Evolutionary conservation across 2,113 vertebrate genomes (phyloP).

Genomic region (Nymphicus hollandicus): DNA sequence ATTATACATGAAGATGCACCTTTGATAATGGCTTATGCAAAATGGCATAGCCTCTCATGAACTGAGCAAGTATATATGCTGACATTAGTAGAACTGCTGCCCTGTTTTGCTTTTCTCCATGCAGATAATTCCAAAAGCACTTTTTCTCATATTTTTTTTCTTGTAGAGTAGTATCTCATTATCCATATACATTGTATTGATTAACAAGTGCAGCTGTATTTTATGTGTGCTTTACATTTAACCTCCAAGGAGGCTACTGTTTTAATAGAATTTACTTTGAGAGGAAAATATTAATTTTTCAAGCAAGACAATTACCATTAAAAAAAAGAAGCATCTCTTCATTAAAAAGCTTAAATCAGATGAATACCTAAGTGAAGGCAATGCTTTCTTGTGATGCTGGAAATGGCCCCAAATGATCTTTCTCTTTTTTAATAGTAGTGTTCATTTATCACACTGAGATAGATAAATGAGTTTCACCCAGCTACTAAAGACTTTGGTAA

Average conservation of each 20-base stretch:
- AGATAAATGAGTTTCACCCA: neutral
- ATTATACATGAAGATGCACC: neutral
- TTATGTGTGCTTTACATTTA: neutral
- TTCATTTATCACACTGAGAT: neutral
- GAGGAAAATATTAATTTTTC: neutral
- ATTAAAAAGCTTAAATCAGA: neutral
- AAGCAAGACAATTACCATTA: neutral
- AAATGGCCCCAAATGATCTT: neutral
- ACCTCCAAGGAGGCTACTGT: neutral
- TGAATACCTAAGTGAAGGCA: neutral
- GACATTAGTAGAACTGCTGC: neutral
- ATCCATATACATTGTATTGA: neutral
- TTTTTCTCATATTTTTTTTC: neutral
- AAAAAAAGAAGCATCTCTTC: neutral
- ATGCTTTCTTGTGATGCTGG: neutral
- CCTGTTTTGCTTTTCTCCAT: neutral
- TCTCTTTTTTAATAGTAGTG: neutral
- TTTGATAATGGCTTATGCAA: conserved; percentile 8
- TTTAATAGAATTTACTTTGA: neutral
- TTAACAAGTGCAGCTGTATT: neutral
- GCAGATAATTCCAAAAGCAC: neutral
- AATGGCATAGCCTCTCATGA: neutral
- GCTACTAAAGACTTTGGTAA: neutral
- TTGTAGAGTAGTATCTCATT: neutral
- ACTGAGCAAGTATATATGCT: neutral